phyloP scores from a whole-genome alignment of 2,113 vertebrate species.

The Strigops habroptila region DNA sequence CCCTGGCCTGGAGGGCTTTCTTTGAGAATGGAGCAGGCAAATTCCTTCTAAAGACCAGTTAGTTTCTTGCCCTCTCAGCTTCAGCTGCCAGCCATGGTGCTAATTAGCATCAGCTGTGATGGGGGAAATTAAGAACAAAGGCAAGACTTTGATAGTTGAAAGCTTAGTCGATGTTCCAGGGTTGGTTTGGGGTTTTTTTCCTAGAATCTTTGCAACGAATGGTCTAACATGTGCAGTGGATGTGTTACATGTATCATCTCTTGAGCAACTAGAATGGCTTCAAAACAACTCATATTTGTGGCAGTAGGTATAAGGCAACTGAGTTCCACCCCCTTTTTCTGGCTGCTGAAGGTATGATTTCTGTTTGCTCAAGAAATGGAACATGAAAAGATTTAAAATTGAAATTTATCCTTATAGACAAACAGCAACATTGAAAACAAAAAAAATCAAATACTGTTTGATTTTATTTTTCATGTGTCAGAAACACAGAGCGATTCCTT shows the following conservation, averaged over 20 bases:
- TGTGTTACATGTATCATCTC: not conserved
- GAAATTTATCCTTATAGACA: not conserved
- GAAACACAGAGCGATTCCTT: not conserved
- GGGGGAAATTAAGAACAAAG: constrained; percentile 29
- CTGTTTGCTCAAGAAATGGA: not conserved
- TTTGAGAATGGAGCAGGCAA: not conserved
- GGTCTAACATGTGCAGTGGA: not conserved
- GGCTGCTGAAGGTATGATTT: not conserved
- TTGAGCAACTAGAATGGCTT: not conserved
- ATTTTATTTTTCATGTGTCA: constrained; percentile 19
- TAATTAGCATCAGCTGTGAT: constrained; percentile 22
- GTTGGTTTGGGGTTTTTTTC: not conserved
- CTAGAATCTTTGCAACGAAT: not conserved
- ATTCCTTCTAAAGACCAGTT: not conserved
- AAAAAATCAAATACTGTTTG: not conserved
- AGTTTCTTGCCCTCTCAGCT: constrained; percentile 10
- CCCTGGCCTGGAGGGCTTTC: not conserved
- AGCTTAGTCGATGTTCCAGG: not conserved
- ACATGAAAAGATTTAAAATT: not conserved
- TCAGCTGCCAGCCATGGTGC: not conserved
- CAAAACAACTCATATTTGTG: not conserved
- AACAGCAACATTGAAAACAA: not conserved
- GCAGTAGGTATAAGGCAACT: not conserved
- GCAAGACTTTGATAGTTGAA: constrained; percentile 15
- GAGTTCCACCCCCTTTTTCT: not conserved